Evolutionary conservation across 2,797 vertebrate species (phyloP), one percentile per base, ranked within the genome.

Genomic region (Thalassophryne amazonica): DNA sequence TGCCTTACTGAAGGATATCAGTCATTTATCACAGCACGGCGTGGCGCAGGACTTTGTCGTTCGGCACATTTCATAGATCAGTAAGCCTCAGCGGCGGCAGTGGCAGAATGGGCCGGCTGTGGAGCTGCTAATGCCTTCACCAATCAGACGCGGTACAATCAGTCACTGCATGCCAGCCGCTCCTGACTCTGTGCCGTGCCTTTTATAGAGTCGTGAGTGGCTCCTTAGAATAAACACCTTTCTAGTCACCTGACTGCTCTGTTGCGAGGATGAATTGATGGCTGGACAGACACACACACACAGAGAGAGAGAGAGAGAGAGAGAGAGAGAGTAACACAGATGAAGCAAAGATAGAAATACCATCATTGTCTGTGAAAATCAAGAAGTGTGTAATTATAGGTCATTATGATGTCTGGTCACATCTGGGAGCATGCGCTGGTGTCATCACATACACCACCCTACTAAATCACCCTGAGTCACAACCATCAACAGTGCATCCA

Each of bases 31-130:
- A 91, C 42, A 28, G 37, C n/a, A 45, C 49, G 59, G 49, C 22
- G 22, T 74, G 50, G 64, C 78, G 73, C 76, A 48, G 60, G 67
- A 80, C 76, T 69, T 61, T 62, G 56, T 78, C 68, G 45, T 64
- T 72, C 76, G 75, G 69, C 73, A 83, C 64, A 78, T 87, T 88
- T 88, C 81, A 85, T 78, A 86, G 80, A 60, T 76, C 69, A 81
- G 79, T 77, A 77, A 87, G 58, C 66, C 54, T 70, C 54, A 21
- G 71, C 61, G 69, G 51, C 32, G 59, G 52, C 45, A 21, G 71
- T 61, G 69, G 51, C 32, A 59, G 52, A 45, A 30, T 24, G 53
- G 63, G 49, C 77, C 78, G 69, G 65, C 60, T 71, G 69, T 42
- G 55, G 64, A 64, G 54, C 55, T 51, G 61, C 77, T 86, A 85